A percentile compares a stretch with the other conserved stretches of the same genome.
phyloP scores from a whole-genome alignment of 1,140 invertebrate species.

The Linepithema humile region DNA sequence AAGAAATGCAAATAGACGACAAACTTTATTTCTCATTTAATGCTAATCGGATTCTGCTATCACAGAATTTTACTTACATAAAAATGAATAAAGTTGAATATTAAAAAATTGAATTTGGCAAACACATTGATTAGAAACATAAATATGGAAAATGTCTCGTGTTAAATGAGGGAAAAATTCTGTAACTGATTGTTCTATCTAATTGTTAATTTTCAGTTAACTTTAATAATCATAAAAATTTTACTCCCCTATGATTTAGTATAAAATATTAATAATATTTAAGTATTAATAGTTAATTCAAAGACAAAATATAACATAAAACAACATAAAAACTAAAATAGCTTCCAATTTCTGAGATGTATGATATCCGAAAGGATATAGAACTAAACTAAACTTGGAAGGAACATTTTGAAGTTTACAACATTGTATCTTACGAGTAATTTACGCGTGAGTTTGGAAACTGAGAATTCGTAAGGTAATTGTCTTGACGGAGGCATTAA shows the following conservation, averaged over 20 bases:
- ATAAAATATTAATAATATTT: no score
- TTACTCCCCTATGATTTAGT: neutral
- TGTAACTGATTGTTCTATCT: no score
- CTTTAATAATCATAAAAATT: neutral
- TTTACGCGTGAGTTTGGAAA: slow-evolving; percentile 5
- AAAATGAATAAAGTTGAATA: neutral
- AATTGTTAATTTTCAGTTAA: no score
- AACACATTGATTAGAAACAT: neutral
- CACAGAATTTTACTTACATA: neutral
- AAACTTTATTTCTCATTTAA: neutral
- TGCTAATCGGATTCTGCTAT: neutral
- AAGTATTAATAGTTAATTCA: no score
- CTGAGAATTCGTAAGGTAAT: neutral
- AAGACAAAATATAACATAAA: neutral
- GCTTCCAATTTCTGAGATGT: neutral
- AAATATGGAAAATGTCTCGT: neutral
- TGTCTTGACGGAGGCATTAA: slow-evolving; percentile 5
- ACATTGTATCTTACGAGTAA: slow-evolving; percentile 14
- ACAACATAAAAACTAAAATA: neutral
- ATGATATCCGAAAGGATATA: neutral
- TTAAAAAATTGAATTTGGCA: neutral
- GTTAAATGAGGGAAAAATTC: no score
- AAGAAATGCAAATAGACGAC: neutral
- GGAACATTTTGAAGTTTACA: slow-evolving; percentile 3
- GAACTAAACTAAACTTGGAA: neutral